These are phyloP conservation scores for Thripadectes ignobilis DNA, from an alignment of 2,797 vertebrate genomes.

Conservation along the genomic window DNA sequence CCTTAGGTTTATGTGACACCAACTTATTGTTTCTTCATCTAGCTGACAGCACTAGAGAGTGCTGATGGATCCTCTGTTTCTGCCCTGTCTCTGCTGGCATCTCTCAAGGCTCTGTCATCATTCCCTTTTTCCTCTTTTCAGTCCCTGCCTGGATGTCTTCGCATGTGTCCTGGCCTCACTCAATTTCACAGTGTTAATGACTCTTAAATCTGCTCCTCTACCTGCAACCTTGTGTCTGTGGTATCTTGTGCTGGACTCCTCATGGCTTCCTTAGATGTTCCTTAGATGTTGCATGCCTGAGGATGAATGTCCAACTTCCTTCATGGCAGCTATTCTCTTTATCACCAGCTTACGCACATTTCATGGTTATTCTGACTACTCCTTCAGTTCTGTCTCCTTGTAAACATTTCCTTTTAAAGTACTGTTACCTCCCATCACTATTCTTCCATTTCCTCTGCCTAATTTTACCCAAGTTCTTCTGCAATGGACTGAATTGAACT, in stretches of 20 bases:
- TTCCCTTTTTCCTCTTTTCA: neutral
- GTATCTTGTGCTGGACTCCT: neutral
- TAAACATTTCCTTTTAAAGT: neutral
- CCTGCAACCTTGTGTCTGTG: neutral
- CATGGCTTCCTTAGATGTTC: neutral
- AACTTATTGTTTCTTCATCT: slow-evolving; percentile 13
- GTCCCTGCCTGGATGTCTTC: neutral
- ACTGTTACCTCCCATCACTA: neutral
- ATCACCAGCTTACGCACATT: neutral
- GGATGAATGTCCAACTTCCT: neutral
- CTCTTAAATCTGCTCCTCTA: neutral
- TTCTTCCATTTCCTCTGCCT: neutral
- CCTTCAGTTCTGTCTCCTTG: neutral
- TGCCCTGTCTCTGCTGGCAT: neutral
- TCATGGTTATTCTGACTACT: neutral
- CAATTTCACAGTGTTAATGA: neutral
- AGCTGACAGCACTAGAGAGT: slow-evolving; percentile 7
- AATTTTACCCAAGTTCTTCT: neutral
- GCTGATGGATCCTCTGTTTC: slow-evolving; percentile 24
- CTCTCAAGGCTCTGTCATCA: slow-evolving; percentile 10
- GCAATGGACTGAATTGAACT: neutral
- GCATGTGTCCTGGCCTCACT: neutral
- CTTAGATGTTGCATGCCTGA: neutral
- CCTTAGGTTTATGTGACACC: slow-evolving; percentile 33
- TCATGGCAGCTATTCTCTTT: neutral